phyloP scores from a whole-genome alignment of 2,888 invertebrate species.

The Limenitis camilla region DNA sequence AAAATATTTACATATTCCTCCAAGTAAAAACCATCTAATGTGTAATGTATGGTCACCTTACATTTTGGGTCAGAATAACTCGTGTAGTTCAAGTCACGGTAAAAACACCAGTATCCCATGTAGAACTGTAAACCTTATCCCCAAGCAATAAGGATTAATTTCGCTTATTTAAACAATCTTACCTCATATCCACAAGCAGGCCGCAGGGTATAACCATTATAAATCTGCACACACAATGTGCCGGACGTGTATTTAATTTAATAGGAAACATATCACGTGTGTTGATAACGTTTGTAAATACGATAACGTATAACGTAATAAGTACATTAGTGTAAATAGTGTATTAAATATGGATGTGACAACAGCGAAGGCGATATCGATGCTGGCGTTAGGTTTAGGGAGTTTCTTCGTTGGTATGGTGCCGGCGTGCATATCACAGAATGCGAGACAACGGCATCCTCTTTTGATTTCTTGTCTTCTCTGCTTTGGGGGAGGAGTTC shows the following conservation, averaged over 20 bases:
- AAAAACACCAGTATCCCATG: too few species aligned
- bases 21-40: too few species aligned
- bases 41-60: too few species aligned
- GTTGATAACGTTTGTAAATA: constrained; percentile 30
- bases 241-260: constrained; percentile 10
- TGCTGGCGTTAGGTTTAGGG: constrained; percentile 78
- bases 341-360: constrained; percentile 56
- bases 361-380: constrained; percentile 78
- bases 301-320: constrained; percentile 6
- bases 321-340: too few species aligned
- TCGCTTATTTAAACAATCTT: not conserved
- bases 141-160: not conserved
- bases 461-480: constrained; percentile 79
- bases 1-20: too few species aligned
- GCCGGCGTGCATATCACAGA: constrained; percentile 78
- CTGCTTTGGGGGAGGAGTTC: constrained; percentile 87
- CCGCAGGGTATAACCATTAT: constrained; percentile 9
- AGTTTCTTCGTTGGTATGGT: constrained; percentile 81
- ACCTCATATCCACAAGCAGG: not conserved
- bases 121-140: not conserved
- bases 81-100: too few species aligned
- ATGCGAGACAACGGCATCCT: constrained; percentile 74
- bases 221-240: constrained; percentile 2
- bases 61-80: too few species aligned
- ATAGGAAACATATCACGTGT: constrained; percentile 11